Base-by-base conservation (phyloP, 2,888 invertebrate species). In the Nudaria mundana region DNA sequence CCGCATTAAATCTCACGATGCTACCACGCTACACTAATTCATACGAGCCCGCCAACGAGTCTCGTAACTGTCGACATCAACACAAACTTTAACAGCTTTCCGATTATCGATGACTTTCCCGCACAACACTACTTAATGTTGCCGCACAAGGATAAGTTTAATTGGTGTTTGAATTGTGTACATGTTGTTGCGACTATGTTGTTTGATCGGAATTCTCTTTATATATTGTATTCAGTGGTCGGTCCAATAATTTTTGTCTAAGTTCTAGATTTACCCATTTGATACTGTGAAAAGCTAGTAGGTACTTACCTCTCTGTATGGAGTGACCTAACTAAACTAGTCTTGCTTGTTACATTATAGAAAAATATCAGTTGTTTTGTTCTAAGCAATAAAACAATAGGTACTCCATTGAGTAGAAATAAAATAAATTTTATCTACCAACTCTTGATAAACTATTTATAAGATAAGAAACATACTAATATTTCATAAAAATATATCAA, bases 1-100 rank as follows among this genome's bases (percentile, higher is more conserved):
- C 76, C 65, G 78, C 78, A 82, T 77, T 87, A 88, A 88, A 88
- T 88, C 87, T 87, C 74, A 55, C 55, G 49, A 56, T 48, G 87
- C 88, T 88, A 86, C 88, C 77, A 81, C 56, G 79, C 82, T 87
- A 86, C 87, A 87, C 88, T 85, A 87, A 87, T 87, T 87, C 87
- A 85, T 84, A 79, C 73, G 66, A 71, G 69, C 66, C 74, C 71
- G 71, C 78, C 77, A 77, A 71, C 76, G 73, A 74, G 70, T 53
- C 57, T 67, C 69, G 75, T 76, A 76, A 72, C 82, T 78, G 82
- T 83, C 80, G 56, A 75, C 70, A 63, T 76, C 71, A 71, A 82
- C 79, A 76, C 71, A 65, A 64, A 72, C 62, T 71, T 71, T 76
- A 80, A 76, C 78, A 76, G 75, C 71, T 74, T 72, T 72, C 70